Evolutionary conservation across 1,140 invertebrate genomes (phyloP).

Genomic region (Drosophila mojavensis): DNA sequence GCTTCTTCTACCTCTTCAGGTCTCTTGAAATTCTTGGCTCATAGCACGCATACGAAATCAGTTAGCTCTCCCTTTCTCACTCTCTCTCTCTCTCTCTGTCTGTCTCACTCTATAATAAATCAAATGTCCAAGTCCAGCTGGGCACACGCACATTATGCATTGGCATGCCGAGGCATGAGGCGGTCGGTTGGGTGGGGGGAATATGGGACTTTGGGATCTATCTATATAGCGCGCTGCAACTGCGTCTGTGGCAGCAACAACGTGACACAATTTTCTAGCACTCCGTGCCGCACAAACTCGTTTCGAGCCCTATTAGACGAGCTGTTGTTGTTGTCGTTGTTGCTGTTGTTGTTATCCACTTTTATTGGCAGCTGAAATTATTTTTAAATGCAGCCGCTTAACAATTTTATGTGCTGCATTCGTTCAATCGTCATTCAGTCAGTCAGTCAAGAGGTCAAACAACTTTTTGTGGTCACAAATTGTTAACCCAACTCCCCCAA

Average conservation of each 20-base stretch:
- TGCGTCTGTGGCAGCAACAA: conserved; percentile 42
- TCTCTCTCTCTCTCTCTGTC: background rate
- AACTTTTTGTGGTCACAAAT: conserved; percentile 60
- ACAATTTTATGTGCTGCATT: conserved; percentile 72
- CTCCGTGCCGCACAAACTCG: conserved; percentile 68
- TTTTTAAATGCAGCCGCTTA: conserved; percentile 81
- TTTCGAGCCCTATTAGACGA: conserved; percentile 65
- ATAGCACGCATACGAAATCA: conserved; percentile 74
- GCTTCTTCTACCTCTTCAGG: background rate
- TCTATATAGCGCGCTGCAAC: conserved; percentile 34
- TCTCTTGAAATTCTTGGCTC: conserved; percentile 65
- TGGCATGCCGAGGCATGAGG: conserved; percentile 52
- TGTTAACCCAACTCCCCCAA: conserved; percentile 32
- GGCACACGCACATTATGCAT: conserved; percentile 79
- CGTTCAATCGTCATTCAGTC: conserved; percentile 51
- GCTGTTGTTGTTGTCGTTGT: conserved; percentile 7
- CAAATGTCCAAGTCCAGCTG: conserved; percentile 49
- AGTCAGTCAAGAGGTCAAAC: conserved; percentile 75
- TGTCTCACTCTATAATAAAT: conserved; percentile 70
- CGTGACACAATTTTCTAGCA: conserved; percentile 79
- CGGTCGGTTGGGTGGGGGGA: background rate
- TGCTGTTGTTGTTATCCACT: conserved; percentile 34
- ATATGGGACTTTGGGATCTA: background rate
- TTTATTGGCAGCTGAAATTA: conserved; percentile 81
- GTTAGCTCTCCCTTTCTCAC: conserved; percentile 14